phyloP scores from a whole-genome alignment of 2,113 vertebrate species.

The Phaethornis superciliosus region DNA sequence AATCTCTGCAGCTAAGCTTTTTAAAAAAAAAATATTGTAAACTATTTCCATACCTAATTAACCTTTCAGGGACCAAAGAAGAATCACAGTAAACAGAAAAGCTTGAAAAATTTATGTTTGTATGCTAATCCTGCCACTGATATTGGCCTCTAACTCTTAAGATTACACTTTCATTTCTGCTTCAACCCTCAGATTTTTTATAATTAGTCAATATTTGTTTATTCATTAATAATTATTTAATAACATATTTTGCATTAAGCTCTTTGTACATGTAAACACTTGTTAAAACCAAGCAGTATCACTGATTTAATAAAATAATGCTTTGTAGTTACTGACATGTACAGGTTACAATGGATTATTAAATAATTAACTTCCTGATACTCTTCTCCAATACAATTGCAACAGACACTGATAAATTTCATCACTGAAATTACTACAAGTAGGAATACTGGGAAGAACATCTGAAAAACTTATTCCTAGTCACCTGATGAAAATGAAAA shows the following conservation, averaged over 20 bases:
- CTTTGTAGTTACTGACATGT: not conserved
- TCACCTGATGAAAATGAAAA: not conserved
- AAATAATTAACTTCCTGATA: not conserved
- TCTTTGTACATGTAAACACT: not conserved
- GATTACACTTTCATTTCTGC: not conserved
- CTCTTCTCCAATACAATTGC: not conserved
- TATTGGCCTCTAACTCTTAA: not conserved
- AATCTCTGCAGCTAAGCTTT: not conserved
- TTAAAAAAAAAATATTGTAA: not conserved
- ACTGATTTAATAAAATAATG: not conserved
- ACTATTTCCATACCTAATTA: not conserved
- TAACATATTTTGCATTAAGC: not conserved
- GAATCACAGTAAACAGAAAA: not conserved
- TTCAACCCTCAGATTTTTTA: not conserved
- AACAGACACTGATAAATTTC: not conserved
- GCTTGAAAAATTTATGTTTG: not conserved
- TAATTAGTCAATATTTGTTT: constrained; percentile 1
- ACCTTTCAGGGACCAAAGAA: not conserved
- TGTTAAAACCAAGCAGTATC: not conserved
- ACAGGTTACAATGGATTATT: not conserved
- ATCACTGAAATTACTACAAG: not conserved
- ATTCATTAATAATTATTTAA: constrained; percentile 25
- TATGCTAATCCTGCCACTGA: not conserved
- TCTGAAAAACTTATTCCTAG: not conserved
- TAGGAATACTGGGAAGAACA: not conserved